Base-by-base conservation (phyloP, 2,888 invertebrate genomes). In the Sclerodermus sp. region DNA sequence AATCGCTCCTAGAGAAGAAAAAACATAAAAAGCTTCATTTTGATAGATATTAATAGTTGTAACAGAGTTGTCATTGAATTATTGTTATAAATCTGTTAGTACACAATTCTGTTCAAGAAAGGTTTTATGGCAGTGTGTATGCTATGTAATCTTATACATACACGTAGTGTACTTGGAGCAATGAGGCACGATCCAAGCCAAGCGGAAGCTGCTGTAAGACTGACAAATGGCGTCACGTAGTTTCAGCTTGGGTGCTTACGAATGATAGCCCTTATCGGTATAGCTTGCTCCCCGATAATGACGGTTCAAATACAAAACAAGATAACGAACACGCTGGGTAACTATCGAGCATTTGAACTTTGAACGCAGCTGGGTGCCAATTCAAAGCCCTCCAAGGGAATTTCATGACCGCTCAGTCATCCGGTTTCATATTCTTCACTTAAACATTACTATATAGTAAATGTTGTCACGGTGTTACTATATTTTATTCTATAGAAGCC, bases 261-360 rank as follows among this genome's bases (percentile, higher is more conserved):
- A 43, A 53, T 46, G 46, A 41, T 30, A 32, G 42, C 51, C 34
- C 51, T 63, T 63, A 64, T 65, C 64, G 48, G 45, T 23, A 47
- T 51, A 42, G 49, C 48, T 3, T 47, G 52, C 49, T 49, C 50
- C 39, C 42, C 42, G 51, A 58, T 60, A 56, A 55, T 58, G 36
- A 53, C 42, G 50, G 47, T 54, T 53, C 53, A 51, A 45, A 38
- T 36, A 44, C 43, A 51, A 51, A 45, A 23, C 47, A 43, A 62
- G 60, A 66, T 65, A 63, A 60, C 56, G 44, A 43, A 44, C 16
- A 16, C 13, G n/a, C 23, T 10, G 10, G 4, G 10, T 37, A 36
- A 14, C 40, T 16, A 16, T 36, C 45, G 18, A 32, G 37, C 46
- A 49, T 45, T 53, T 53, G 53, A 55, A 47, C 57, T 50, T 55